phyloP scores from a whole-genome alignment of 2,888 invertebrate genomes.

The Aleiodes testaceus region DNA sequence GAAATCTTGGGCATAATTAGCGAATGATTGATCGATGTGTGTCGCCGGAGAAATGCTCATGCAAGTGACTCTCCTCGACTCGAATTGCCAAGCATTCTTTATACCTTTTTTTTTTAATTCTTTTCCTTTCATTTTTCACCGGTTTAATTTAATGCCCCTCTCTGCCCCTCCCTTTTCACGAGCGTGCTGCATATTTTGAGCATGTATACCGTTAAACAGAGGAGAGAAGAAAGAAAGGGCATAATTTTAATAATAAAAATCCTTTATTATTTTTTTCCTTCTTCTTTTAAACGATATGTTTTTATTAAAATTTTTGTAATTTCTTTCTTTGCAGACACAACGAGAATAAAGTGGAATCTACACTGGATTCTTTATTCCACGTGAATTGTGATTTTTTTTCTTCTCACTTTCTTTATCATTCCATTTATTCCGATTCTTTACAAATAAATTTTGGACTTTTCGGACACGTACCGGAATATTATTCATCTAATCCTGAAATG shows the following conservation, averaged over 20 bases:
- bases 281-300: neutral
- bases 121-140: constrained; percentile 31
- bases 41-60: constrained; percentile 66
- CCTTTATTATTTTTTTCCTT: neutral
- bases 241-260: constrained; percentile 2
- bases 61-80: constrained; percentile 54
- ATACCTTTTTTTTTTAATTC: constrained; percentile 60
- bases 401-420: neutral
- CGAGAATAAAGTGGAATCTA: no score
- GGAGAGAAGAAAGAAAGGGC: neutral
- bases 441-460: neutral
- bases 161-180: constrained; percentile 51
- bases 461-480: constrained; percentile 5
- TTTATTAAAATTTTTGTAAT: constrained; percentile 14
- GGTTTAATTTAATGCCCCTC: constrained; percentile 66
- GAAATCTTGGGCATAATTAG: constrained; percentile 71
- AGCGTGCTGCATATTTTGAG: constrained; percentile 51
- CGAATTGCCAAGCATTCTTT: constrained; percentile 46
- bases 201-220: constrained; percentile 23
- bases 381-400: no score
- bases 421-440: neutral
- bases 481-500: constrained; percentile 31
- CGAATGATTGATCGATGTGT: constrained; percentile 72
- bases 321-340: no score
- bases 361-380: neutral